Base-by-base conservation (phyloP, 1,140 invertebrate genomes). In the Hermetia illucens region DNA sequence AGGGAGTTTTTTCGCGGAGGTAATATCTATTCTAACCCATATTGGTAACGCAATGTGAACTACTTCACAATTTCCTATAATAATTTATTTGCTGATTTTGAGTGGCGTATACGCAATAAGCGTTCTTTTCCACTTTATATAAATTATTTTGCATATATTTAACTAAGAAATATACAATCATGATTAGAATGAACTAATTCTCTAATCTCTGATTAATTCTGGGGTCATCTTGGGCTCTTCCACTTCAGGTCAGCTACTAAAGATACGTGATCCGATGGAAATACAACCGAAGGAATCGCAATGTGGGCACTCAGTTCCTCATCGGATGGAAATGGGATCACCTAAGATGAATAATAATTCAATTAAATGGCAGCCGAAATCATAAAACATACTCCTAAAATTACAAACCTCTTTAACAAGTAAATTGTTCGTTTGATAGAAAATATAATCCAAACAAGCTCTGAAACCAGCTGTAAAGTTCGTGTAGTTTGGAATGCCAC, bases 391-490 rank as follows among this genome's bases (percentile, higher is more conserved):
- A 36, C 6, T 29, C 10, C n/a, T 36, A 21, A 5, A 27, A 22
- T 5, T 33, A 45, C 44, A 51, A 46, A 72, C 71, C 59, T 77
- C 71, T 19, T 62, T 56, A 0, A 90, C 71, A 40, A 67, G 49
- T 2, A 91, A 59, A 32, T 66, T 55, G 38, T 75, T 62, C 20
- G 61, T 70, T 48, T 86, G 74, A 55, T 84, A 86, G 63, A 79
- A 92, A 52, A 96, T 93, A 49, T 94, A 95, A 64, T 97, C 92
- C 12, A 97, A 63, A 55, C 87, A 92, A 32, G 77, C 89, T 30
- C 76, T 70, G 65, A 94, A 95, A 1, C 72, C 71, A 2, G 61
- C 64, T 0, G 86, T 89, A 46, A 75, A 94, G 58, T 94, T 94
- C 5, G 92, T 95, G 51, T 76, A 93, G 32, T 70, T 55, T 8